phyloP scores from a whole-genome alignment of 2,113 vertebrate genomes.

The Stigmatopora nigra region DNA sequence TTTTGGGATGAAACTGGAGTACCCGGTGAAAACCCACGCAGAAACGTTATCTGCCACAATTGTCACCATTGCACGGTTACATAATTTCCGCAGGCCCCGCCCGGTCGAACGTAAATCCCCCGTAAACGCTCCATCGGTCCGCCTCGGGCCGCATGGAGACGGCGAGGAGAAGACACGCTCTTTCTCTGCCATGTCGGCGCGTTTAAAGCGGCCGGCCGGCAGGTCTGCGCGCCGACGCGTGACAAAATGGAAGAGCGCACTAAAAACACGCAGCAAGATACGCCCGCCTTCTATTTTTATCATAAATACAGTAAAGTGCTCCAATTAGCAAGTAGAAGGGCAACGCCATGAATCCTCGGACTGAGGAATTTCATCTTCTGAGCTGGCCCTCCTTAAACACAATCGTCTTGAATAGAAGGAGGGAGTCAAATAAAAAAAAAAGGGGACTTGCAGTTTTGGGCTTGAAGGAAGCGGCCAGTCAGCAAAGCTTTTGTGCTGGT shows the following conservation, averaged over 20 bases:
- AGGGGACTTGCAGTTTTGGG: no score
- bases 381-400: constrained; percentile 23
- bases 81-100: no score
- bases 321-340: background rate
- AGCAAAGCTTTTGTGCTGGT: no score
- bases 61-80: no score
- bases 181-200: background rate
- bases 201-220: background rate
- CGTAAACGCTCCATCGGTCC: no score
- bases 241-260: background rate
- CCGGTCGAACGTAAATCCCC: no score
- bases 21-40: no score
- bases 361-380: constrained; percentile 12
- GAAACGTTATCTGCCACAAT: no score
- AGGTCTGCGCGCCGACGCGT: background rate
- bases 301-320: background rate
- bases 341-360: constrained; percentile 11
- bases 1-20: no score
- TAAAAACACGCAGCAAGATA: background rate
- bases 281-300: background rate
- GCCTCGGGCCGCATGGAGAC: background rate
- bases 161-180: background rate
- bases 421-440: constrained; percentile 32
- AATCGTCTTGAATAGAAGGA: constrained; percentile 30
- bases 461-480: no score